Evolutionary conservation across 35 echinoderm and acorn worm species (phyloP).

Genomic region (Acanthaster planci): DNA sequence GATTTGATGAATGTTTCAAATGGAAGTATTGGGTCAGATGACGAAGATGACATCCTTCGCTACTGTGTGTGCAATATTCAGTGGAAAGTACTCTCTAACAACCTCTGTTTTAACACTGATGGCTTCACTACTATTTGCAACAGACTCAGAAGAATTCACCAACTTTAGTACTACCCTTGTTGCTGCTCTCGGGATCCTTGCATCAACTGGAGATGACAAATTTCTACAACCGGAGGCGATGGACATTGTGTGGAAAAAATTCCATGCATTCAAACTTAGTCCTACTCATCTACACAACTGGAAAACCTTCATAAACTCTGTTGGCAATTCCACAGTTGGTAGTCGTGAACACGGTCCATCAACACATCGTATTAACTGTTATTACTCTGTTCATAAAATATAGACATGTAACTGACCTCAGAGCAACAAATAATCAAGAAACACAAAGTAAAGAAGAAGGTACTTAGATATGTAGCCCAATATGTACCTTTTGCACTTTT

Average conservation of each 20-base stretch:
- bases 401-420: background rate
- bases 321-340: background rate
- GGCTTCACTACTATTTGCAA: too few relatives aligned
- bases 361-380: background rate
- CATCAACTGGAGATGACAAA: too few relatives aligned
- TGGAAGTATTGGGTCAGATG: background rate
- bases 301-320: background rate
- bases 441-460: constrained; percentile 22
- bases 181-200: too few relatives aligned
- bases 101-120: too few relatives aligned
- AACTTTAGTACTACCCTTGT: too few relatives aligned
- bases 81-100: too few relatives aligned
- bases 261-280: too few relatives aligned
- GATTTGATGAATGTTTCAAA: background rate
- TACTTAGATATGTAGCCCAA: constrained; percentile 32
- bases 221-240: too few relatives aligned
- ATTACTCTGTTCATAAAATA: background rate
- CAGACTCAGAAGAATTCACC: too few relatives aligned
- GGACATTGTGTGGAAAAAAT: too few relatives aligned
- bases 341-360: background rate
- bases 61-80: background rate
- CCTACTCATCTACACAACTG: too few relatives aligned
- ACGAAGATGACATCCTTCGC: background rate
- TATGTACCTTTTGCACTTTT: constrained; percentile 19
- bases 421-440: background rate